Evolutionary conservation across 2,797 vertebrate genomes (phyloP).

Genomic region (Clamator glandarius): DNA sequence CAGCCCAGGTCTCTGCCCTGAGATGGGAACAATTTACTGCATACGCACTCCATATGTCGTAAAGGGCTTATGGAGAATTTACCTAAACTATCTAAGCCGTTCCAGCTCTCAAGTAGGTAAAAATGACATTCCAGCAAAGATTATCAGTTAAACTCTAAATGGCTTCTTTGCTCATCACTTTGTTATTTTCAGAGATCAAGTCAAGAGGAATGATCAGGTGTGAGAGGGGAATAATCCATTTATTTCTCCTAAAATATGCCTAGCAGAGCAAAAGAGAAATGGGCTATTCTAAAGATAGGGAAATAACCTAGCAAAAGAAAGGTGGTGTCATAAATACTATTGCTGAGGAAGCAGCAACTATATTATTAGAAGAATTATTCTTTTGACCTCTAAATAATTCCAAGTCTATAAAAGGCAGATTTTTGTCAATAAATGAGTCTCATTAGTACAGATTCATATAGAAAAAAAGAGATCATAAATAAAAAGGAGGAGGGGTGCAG

Average conservation of each 20-base stretch:
- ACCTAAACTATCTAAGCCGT: background rate
- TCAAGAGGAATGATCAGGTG: conserved; percentile 52
- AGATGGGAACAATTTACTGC: background rate
- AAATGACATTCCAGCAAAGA: conserved; percentile 11
- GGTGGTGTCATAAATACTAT: conserved; percentile 66
- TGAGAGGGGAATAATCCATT: conserved; percentile 48
- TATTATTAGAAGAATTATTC: conserved; percentile 72
- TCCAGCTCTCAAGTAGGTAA: background rate
- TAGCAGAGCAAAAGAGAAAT: conserved; percentile 52
- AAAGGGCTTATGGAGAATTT: background rate
- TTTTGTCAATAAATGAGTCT: conserved; percentile 67
- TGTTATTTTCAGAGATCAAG: conserved; percentile 44
- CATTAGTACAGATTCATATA: conserved; percentile 61
- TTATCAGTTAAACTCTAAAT: conserved; percentile 3
- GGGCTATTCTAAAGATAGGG: conserved; percentile 58
- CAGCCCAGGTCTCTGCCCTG: background rate
- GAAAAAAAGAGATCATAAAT: conserved; percentile 42
- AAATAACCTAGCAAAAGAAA: conserved; percentile 63
- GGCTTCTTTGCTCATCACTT: conserved; percentile 19
- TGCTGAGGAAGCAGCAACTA: conserved; percentile 64
- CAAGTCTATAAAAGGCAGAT: conserved; percentile 54
- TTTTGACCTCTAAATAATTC: conserved; percentile 73
- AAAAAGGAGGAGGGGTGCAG: conserved; percentile 31
- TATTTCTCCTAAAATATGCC: conserved; percentile 58
- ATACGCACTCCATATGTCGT: background rate